Base-by-base conservation (phyloP, 2,113 vertebrate species). In the Fregata magnificens region DNA sequence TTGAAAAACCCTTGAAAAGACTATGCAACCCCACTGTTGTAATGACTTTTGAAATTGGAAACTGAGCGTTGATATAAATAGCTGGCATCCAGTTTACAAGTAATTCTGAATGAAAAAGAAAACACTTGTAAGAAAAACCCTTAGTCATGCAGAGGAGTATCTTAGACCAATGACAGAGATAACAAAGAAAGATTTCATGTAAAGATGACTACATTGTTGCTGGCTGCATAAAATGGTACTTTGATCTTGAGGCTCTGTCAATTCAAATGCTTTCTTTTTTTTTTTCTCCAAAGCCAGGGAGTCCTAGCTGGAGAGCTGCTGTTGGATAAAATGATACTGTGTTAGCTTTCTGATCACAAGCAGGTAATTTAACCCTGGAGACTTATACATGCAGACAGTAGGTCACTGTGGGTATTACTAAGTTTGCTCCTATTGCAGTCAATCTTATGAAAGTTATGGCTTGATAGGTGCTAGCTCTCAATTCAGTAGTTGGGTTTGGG, bases 371-470 rank as follows among this genome's bases (percentile, higher is more conserved):
- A 58, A 78, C 22, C 36, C 18, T 79, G 50, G 25, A 34, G 18
- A n/a, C 2, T 5, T 29, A 4, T 2, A 20, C 3, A 2, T 53
- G 17, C 19, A 34, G 63, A 28, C 8, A 31, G 36, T 13, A 25
- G 26, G 10, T 63, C 7, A 8, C 29, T 10, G 1, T 29, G 29
- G 3, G 21, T 73, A 21, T 66, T 61, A 10, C 31, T 45, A 36
- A 45, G 36, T 86, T 86, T 90, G 34, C 9, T 81, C 15, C 20
- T 77, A 1, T 70, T 11, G 0, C 16, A 8, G 17, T 45, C 7
- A 13, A 31, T 22, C 28, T 62, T 77, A 4, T 4, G 3, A 3
- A 58, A 36, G 15, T n/a, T 72, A 69, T 13, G 11, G 15, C 32
- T 91, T 80, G 52, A 36, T 32, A 63, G 28, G 10, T 71, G 16